A percentile compares a stretch with the other conserved stretches of the same genome.
Evolutionary conservation across 1,140 invertebrate genomes (phyloP).

Genomic region (Oryctes rhinoceros): DNA sequence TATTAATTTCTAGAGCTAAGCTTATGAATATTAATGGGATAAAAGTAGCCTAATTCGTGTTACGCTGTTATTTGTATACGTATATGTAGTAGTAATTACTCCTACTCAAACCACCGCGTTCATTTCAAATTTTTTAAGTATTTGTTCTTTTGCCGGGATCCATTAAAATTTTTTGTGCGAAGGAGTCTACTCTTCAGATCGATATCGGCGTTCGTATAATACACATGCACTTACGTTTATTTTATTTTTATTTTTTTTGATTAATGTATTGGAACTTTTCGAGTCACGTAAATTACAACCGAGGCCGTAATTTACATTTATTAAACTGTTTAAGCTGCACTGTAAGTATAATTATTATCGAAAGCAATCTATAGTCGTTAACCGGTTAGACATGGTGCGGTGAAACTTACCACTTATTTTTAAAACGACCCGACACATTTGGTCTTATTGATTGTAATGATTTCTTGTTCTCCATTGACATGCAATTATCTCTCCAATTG

Average conservation of each 20-base stretch:
- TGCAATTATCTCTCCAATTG: slow-evolving; percentile 18
- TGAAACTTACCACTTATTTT: slow-evolving; percentile 6
- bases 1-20: too few species aligned
- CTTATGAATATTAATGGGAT: too few species aligned
- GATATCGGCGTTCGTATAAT: too few species aligned
- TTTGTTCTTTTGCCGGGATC: too few species aligned
- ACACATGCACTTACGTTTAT: too few species aligned
- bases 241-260: not conserved
- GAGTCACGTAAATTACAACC: not conserved
- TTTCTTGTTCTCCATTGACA: slow-evolving; percentile 18
- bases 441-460: slow-evolving; percentile 14
- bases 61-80: too few species aligned
- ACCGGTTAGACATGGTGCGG: slow-evolving; percentile 8
- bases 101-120: too few species aligned
- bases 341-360: slow-evolving; percentile 8
- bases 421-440: slow-evolving; percentile 8
- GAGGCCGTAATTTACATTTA: not conserved
- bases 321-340: slow-evolving; percentile 10
- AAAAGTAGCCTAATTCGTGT: too few species aligned
- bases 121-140: too few species aligned
- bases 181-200: too few species aligned
- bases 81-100: too few species aligned
- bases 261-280: not conserved
- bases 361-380: not conserved
- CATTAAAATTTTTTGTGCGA: too few species aligned